A percentile compares a stretch with the other conserved stretches of the same genome.
Evolutionary conservation across 2,888 invertebrate genomes (phyloP).

Genomic region (Nymphalis urticae): DNA sequence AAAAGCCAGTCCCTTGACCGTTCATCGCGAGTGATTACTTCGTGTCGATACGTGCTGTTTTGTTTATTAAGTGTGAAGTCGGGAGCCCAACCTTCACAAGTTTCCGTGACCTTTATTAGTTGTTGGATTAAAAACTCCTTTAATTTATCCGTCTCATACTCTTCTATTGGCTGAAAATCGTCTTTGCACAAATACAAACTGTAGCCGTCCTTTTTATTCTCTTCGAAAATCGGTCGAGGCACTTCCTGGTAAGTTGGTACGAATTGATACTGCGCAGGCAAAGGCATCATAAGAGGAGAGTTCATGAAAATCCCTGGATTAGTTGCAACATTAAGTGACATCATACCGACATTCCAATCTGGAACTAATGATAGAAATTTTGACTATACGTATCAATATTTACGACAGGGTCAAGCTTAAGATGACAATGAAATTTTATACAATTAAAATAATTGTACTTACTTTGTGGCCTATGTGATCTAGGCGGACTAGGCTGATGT

Average conservation of each 20-base stretch:
- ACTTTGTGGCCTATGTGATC: constrained; percentile 34
- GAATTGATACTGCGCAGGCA: constrained; percentile 35
- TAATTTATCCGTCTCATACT: constrained; percentile 52
- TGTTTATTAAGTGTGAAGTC: constrained; percentile 64
- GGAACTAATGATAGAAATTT: constrained; percentile 46
- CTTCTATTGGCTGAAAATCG: constrained; percentile 60
- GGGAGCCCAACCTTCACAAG: constrained; percentile 58
- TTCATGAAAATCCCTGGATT: constrained; percentile 31
- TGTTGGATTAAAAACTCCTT: constrained; percentile 59
- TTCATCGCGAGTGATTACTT: constrained; percentile 58
- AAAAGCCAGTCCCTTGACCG: constrained; percentile 63
- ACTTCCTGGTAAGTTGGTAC: constrained; percentile 17
- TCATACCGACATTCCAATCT: constrained; percentile 55
- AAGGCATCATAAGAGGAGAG: constrained; percentile 41
- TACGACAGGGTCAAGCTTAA: background rate
- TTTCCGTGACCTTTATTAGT: constrained; percentile 55
- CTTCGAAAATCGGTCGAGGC: background rate
- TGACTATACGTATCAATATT: background rate
- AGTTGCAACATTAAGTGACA: constrained; percentile 26
- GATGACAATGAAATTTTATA: background rate
- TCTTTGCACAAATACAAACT: constrained; percentile 67
- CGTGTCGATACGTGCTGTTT: constrained; percentile 60
- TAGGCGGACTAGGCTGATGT: background rate
- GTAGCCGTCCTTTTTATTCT: constrained; percentile 42
- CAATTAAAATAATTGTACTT: constrained; percentile 38